A percentile compares a stretch with the other conserved stretches of the same genome.
phyloP scores from a whole-genome alignment of 1,140 invertebrate species.

The Harlomillsia oculata region DNA sequence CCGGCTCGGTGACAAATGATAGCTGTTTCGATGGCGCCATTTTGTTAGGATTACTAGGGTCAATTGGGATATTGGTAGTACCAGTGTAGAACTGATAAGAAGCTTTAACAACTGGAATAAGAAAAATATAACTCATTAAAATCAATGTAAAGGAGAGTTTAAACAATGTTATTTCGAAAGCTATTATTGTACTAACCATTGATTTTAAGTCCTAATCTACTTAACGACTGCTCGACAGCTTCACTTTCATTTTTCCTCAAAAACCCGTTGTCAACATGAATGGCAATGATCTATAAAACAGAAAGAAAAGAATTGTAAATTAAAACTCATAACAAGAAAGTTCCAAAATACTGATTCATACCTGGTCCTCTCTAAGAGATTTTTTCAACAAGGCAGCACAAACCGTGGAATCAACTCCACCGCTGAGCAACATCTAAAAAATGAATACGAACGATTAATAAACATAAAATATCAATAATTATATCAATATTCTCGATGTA shows the following conservation, averaged over 20 bases:
- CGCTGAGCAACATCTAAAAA: conserved; percentile 77
- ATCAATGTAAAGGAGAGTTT: background rate
- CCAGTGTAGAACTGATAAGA: conserved; percentile 60
- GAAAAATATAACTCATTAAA: conserved; percentile 6
- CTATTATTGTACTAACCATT: conserved; percentile 45
- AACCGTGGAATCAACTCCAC: conserved; percentile 96
- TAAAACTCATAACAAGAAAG: background rate
- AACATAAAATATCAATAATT: background rate
- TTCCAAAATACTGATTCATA: background rate
- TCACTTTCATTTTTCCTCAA: conserved; percentile 93
- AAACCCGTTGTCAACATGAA: conserved; percentile 98
- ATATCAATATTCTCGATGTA: background rate
- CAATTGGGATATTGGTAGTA: conserved; percentile 63
- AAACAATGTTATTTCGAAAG: background rate
- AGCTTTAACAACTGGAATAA: conserved; percentile 56
- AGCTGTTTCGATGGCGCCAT: conserved; percentile 60
- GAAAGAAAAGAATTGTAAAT: conserved; percentile 4
- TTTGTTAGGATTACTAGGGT: conserved; percentile 45
- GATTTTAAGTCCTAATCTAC: conserved; percentile 74
- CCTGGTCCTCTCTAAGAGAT: conserved; percentile 77
- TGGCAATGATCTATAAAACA: conserved; percentile 59
- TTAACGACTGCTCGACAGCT: conserved; percentile 74
- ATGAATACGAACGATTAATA: conserved; percentile 12
- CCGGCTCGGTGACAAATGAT: conserved; percentile 76
- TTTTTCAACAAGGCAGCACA: conserved; percentile 89